phyloP scores from a whole-genome alignment of 2,797 vertebrate genomes.

The Avahi laniger region DNA sequence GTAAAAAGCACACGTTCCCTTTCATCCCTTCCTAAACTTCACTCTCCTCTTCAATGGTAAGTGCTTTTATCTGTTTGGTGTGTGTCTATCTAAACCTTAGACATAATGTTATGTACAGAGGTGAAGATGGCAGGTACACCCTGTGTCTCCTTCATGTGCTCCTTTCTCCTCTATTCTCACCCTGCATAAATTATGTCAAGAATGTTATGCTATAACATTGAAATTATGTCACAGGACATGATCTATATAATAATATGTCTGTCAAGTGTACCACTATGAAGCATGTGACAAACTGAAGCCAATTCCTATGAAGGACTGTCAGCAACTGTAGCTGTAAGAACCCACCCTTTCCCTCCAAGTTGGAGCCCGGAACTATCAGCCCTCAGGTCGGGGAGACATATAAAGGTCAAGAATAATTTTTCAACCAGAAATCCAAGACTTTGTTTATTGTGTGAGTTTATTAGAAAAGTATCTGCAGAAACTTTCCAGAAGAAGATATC shows the following conservation, averaged over 20 bases:
- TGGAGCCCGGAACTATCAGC: background rate
- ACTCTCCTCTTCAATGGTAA: background rate
- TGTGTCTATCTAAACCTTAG: background rate
- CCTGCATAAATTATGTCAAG: background rate
- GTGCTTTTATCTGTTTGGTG: background rate
- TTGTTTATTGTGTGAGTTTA: background rate
- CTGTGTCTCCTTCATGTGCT: background rate
- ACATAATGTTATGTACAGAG: background rate
- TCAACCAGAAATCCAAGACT: background rate
- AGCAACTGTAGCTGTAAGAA: background rate
- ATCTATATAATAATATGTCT: background rate
- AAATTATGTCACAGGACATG: background rate
- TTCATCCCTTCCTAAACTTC: background rate
- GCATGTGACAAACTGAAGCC: background rate
- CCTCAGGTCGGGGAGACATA: background rate
- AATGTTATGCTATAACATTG: background rate
- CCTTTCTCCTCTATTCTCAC: background rate
- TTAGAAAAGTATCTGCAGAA: background rate
- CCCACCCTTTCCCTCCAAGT: background rate
- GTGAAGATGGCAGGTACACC: background rate
- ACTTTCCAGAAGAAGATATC: background rate
- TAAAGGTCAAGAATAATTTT: background rate
- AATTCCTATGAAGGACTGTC: background rate
- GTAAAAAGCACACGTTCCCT: background rate
- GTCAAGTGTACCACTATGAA: background rate